A percentile compares a stretch with the other conserved stretches of the same genome.
Evolutionary conservation across 1,140 invertebrate genomes (phyloP).

Genomic region (Aleiodes sp.): DNA sequence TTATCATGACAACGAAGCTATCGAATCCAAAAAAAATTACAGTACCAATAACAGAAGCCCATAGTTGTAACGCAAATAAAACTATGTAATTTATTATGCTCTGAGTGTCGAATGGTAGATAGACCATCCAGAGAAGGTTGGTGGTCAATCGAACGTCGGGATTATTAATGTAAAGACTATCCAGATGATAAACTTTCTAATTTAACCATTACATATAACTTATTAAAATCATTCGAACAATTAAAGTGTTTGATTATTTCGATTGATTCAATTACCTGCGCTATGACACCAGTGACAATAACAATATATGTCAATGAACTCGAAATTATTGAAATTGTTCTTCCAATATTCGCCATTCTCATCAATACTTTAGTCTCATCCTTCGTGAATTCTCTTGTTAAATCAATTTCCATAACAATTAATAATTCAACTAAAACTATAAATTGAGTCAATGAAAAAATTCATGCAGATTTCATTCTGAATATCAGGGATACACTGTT

Average conservation of each 20-base stretch:
- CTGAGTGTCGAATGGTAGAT: neutral
- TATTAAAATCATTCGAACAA: too few species aligned
- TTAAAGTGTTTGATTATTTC: too few species aligned
- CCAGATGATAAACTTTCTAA: neutral
- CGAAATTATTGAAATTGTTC: neutral
- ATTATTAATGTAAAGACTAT: neutral
- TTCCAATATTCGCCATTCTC: neutral
- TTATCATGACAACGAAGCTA: constrained; percentile 21
- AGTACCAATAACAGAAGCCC: too few species aligned
- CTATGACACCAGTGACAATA: neutral
- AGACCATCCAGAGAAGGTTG: neutral
- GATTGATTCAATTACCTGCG: neutral
- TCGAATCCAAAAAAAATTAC: constrained; percentile 15
- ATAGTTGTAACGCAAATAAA: too few species aligned
- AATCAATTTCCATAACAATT: neutral
- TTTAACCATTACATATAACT: too few species aligned
- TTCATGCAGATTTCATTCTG: neutral
- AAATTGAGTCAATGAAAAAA: neutral
- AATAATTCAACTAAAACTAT: neutral
- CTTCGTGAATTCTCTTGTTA: neutral
- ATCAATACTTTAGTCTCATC: neutral
- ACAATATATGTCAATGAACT: neutral
- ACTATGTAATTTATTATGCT: neutral
- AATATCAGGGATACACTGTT: neutral
- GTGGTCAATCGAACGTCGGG: neutral